Percentiles rank a stretch among this genome's conserved stretches.
Conservation (phyloP, 92 coral and sea anemone species). For the Chrysogorgia sp. region DNA sequence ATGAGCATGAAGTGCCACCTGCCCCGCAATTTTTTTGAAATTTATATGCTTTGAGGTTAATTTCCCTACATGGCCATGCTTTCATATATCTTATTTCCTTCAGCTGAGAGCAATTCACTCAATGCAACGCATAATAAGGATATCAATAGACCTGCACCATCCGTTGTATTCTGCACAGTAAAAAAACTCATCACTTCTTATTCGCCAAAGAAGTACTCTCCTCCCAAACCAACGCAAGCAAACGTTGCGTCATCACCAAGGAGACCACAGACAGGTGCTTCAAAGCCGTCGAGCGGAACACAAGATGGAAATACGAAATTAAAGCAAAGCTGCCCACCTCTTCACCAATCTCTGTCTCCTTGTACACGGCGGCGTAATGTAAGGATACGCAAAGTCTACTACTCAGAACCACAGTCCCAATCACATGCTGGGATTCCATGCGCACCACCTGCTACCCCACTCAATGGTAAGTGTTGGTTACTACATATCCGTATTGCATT, state of each 20-base stretch:
- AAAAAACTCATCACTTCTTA: constrained; percentile 9
- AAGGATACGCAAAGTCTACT: constrained; percentile 70
- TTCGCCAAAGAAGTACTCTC: constrained; percentile 5
- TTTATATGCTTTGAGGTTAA: too few relatives aligned
- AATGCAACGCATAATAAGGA: neutral
- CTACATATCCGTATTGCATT: neutral
- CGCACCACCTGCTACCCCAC: constrained; percentile 93
- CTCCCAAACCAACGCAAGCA: neutral
- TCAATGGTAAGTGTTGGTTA: constrained; percentile 49
- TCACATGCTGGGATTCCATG: constrained; percentile 80
- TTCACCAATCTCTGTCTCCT: constrained; percentile 25
- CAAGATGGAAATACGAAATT: neutral
- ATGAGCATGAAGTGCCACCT: too few relatives aligned
- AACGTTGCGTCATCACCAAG: constrained; percentile 37
- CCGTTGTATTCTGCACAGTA: constrained; percentile 15
- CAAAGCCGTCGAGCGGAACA: neutral
- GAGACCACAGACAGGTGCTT: constrained; percentile 29
- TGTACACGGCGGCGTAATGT: constrained; percentile 50
- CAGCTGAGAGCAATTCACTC: neutral
- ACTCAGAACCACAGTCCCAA: constrained; percentile 85
- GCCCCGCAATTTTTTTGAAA: too few relatives aligned
- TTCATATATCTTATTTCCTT: neutral
- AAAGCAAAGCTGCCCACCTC: constrained; percentile 51
- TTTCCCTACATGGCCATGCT: too few relatives aligned
- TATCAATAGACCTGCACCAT: neutral